Evolutionary conservation across 2,797 vertebrate genomes (phyloP).

Genomic region (Coreius guichenoti): DNA sequence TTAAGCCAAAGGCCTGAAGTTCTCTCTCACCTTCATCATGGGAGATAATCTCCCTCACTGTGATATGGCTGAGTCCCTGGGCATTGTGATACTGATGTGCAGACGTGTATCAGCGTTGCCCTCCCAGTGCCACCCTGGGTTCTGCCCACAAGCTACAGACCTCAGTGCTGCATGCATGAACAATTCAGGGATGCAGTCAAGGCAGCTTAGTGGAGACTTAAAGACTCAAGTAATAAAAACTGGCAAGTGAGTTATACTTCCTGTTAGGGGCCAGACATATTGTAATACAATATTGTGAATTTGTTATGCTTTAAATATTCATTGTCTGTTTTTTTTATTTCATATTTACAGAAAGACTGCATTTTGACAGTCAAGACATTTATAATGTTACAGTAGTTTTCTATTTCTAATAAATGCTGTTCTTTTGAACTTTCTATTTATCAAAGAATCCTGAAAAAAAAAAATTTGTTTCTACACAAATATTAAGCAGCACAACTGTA

Average conservation of each 20-base stretch:
- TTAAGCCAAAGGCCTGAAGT: slow-evolving; percentile 18
- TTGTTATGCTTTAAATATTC: neutral
- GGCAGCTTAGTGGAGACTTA: neutral
- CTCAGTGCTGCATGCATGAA: slow-evolving; percentile 18
- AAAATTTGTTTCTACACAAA: neutral
- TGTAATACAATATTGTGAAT: slow-evolving; percentile 9
- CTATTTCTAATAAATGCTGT: neutral
- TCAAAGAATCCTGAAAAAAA: neutral
- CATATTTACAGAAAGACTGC: neutral
- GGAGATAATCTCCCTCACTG: slow-evolving; percentile 4
- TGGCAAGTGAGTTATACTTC: neutral
- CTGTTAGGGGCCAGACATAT: neutral
- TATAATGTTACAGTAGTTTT: neutral
- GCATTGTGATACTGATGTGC: slow-evolving; percentile 27
- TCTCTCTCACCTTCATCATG: slow-evolving; percentile 31
- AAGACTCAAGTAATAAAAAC: slow-evolving; percentile 3
- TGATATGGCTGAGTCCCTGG: slow-evolving; percentile 31
- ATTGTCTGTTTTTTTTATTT: neutral
- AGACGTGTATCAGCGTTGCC: slow-evolving; percentile 21
- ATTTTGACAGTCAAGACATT: neutral
- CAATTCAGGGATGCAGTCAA: slow-evolving; percentile 11
- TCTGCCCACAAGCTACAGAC: slow-evolving; percentile 37
- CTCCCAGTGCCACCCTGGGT: slow-evolving; percentile 24
- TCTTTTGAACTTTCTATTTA: neutral
- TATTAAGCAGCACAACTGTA: neutral